phyloP scores from a whole-genome alignment of 2,113 vertebrate genomes.

The Shinisaurus crocodilurus region DNA sequence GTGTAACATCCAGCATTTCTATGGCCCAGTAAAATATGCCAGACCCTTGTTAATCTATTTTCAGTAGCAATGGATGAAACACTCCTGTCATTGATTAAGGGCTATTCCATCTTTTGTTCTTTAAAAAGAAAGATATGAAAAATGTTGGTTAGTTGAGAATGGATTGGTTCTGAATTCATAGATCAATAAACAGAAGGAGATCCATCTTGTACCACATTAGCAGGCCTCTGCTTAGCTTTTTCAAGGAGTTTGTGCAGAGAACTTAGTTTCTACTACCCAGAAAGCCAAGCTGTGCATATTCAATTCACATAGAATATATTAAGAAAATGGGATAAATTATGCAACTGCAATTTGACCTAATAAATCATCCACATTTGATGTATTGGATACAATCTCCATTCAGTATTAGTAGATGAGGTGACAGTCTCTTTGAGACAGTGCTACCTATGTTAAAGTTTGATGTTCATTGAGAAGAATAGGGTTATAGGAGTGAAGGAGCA shows the following conservation, averaged over 20 bases:
- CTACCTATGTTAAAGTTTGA: neutral
- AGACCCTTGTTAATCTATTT: slow-evolving; percentile 19
- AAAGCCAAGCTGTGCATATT: slow-evolving; percentile 1
- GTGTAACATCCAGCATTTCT: neutral
- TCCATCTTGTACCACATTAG: slow-evolving; percentile 52
- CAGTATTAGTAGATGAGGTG: neutral
- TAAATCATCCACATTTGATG: slow-evolving; percentile 22
- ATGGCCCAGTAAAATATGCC: slow-evolving; percentile 12
- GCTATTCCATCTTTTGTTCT: slow-evolving; percentile 54
- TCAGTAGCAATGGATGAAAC: slow-evolving; percentile 29
- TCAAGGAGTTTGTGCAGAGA: slow-evolving; percentile 46
- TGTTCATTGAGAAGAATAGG: neutral
- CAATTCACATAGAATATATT: slow-evolving; percentile 12
- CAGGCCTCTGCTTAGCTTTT: slow-evolving; percentile 16
- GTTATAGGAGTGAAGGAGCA: neutral
- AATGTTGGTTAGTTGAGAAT: slow-evolving; percentile 33
- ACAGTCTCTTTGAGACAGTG: neutral
- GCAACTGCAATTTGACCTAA: slow-evolving; percentile 10
- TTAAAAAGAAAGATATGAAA: slow-evolving; percentile 65
- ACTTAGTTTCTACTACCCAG: slow-evolving; percentile 13
- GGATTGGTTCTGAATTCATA: slow-evolving; percentile 41
- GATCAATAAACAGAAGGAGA: slow-evolving; percentile 53
- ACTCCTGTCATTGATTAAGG: slow-evolving; percentile 54
- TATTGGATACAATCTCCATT: neutral
- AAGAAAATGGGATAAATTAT: slow-evolving; percentile 30